A percentile compares a stretch with the other conserved stretches of the same genome.
Conservation (phyloP, 2,888 invertebrate genomes). For the Ichneumon xanthorius region DNA sequence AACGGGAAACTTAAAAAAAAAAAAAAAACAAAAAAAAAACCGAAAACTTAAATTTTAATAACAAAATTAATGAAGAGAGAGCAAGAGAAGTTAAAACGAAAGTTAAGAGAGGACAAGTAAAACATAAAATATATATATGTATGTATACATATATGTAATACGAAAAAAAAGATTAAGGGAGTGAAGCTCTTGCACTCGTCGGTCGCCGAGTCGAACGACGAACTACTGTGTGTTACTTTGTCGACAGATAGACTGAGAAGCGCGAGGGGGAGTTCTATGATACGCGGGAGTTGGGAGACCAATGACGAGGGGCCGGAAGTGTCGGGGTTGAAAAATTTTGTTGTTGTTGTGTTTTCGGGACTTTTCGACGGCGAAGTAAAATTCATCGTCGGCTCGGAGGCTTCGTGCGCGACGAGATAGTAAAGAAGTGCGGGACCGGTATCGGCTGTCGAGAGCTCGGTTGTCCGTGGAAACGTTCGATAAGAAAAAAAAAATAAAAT, state of each 20-base stretch:
- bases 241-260: slow-evolving; percentile 3
- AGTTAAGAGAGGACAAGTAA: neutral
- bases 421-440: neutral
- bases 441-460: neutral
- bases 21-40: neutral
- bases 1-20: neutral
- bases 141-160: neutral
- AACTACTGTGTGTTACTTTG: slow-evolving; percentile 27
- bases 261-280: neutral
- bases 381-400: neutral
- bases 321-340: neutral
- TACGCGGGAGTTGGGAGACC: neutral
- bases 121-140: neutral
- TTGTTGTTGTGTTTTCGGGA: neutral
- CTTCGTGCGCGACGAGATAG: neutral
- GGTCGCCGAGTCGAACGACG: slow-evolving; percentile 47
- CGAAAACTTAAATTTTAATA: neutral
- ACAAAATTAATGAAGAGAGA: neutral
- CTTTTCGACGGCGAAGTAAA: neutral
- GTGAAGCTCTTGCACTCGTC: neutral
- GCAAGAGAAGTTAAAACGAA: neutral
- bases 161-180: neutral
- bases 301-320: neutral
- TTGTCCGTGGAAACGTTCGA: neutral
- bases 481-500: neutral